Percentiles rank a stretch among this genome's conserved stretches.
phyloP scores from a whole-genome alignment of 2,113 vertebrate species.

The Sapajus apella region DNA sequence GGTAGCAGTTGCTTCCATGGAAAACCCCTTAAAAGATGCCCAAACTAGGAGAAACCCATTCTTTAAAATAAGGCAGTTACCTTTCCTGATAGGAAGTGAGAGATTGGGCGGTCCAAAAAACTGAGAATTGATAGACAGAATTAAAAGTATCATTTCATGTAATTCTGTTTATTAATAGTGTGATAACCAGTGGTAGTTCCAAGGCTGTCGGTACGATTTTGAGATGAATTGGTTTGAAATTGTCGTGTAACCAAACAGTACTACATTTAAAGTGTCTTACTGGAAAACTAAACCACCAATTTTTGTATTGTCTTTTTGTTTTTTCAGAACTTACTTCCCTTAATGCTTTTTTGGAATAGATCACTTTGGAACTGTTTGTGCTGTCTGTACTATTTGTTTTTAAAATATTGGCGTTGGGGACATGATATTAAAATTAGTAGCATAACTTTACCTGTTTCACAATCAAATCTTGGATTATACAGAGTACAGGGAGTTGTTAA shows the following conservation, averaged over 20 bases:
- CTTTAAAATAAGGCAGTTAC: neutral
- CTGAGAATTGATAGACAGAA: neutral
- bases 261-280: constrained; percentile 38
- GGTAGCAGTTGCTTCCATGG: neutral
- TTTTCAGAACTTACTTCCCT: constrained; percentile 42
- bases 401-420: constrained; percentile 33
- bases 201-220: constrained; percentile 40
- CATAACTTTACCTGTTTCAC: neutral
- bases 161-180: neutral
- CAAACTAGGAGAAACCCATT: neutral
- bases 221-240: neutral
- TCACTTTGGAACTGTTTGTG: constrained; percentile 33
- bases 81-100: neutral
- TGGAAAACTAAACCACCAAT: neutral
- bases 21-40: constrained; percentile 5
- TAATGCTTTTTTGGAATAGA: neutral
- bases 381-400: constrained; percentile 6
- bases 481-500: neutral
- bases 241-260: neutral
- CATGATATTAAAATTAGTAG: constrained; percentile 7
- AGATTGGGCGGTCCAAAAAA: neutral
- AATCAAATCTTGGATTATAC: neutral
- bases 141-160: neutral
- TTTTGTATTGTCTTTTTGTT: neutral
- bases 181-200: constrained; percentile 38